Percentiles rank a stretch among this genome's conserved stretches.
Conservation (phyloP, 2,113 vertebrate species). For the Microtus oregoni region DNA sequence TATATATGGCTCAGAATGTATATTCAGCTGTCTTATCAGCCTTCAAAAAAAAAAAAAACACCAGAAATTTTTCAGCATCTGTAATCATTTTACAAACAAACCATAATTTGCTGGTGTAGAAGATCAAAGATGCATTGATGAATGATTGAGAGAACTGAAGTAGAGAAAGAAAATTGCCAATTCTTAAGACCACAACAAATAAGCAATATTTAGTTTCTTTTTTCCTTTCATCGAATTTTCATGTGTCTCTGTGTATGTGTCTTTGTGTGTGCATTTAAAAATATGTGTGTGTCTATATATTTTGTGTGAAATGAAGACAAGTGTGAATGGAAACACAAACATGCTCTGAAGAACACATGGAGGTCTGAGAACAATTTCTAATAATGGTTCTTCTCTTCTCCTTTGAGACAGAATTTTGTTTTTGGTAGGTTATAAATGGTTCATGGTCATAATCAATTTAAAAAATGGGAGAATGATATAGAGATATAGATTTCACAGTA, state of each 20-base stretch:
- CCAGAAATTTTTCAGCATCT: neutral
- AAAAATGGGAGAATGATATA: too few species aligned
- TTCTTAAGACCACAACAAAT: neutral
- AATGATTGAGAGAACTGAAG: neutral
- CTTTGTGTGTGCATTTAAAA: too few species aligned
- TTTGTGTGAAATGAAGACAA: neutral
- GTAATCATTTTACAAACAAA: neutral
- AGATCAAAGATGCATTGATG: neutral
- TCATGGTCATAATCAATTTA: too few species aligned
- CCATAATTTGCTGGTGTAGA: neutral
- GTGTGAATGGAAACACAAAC: neutral
- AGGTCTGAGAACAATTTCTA: too few species aligned
- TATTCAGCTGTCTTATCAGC: neutral
- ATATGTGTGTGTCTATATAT: neutral
- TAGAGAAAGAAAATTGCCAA: neutral
- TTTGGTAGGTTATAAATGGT: too few species aligned
- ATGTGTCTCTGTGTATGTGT: neutral
- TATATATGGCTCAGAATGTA: neutral
- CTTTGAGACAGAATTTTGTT: neutral
- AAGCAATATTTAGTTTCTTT: neutral
- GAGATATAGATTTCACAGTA: too few species aligned
- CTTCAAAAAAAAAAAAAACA: neutral
- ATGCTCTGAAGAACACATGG: neutral
- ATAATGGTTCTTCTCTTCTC: neutral
- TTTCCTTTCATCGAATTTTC: neutral